Base-by-base conservation (phyloP, 2,797 vertebrate genomes). In the Ficedula albicollis region DNA sequence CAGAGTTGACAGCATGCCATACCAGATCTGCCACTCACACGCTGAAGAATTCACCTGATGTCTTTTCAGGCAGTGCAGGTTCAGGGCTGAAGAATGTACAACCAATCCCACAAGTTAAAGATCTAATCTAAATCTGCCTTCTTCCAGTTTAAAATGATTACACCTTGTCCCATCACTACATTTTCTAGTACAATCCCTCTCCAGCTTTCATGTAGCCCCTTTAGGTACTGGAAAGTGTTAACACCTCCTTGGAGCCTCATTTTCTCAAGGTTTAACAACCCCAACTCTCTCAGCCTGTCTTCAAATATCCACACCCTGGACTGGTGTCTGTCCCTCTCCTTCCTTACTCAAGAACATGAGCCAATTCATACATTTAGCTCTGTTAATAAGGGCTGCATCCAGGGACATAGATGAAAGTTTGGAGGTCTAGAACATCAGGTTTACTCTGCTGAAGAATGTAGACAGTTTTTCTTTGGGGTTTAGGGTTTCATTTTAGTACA, bases 381-480 rank as follows among this genome's bases (percentile, higher is more conserved):
- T 38, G 12, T 39, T 67, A 52, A 25, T 27, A 78, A 73, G 11
- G 30, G 11, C 5, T 84, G 17, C 23, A 34, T 39, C 39, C 44
- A 62, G 70, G 17, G 4, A 34, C 4, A 12, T 3, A 1, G 9
- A 2, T 55, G 9, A 36, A 74, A 73, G 12, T 59, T 59, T 59
- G 25, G 19, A 82, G 15, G 1, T 49, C 13, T 69, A 49, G 25
- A 32, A 43, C 30, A 55, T 19, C 27, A 77, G 23, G 7, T 60
- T 87, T 76, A 34, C 5, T 46, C 19, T n/a, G 34, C 12, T 60
- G 41, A 23, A 77, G 39, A 51, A 62, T 13, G 23, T 13, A 69
- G 30, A 32, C 22, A 63, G 13, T 1, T 0, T 48, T 63, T 60
- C 7, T 52, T 66, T 32, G 19, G 6, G 3, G 2, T 5, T 36